A percentile compares a stretch with the other conserved stretches of the same genome.
phyloP scores from a whole-genome alignment of 2,888 invertebrate genomes.

The Petrolisthes manimaculis region DNA sequence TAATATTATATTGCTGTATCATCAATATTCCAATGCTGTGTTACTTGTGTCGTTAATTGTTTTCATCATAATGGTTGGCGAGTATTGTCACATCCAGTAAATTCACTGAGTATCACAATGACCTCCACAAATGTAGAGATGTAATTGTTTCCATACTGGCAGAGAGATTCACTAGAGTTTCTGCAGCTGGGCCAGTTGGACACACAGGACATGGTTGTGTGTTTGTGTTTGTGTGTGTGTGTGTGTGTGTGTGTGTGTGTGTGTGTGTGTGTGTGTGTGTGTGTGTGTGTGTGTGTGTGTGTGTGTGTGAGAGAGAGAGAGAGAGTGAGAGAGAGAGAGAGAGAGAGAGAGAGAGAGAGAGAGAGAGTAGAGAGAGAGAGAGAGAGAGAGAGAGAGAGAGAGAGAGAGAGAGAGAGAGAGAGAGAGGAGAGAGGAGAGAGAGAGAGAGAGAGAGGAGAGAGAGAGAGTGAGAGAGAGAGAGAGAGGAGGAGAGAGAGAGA shows the following conservation, averaged over 20 bases:
- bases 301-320: neutral
- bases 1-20: no score
- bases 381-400: neutral
- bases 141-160: no score
- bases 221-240: constrained; percentile 11
- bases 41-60: no score
- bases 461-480: neutral
- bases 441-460: neutral
- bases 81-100: no score
- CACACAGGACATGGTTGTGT: neutral
- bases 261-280: constrained; percentile 22
- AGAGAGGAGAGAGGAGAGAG: neutral
- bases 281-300: neutral
- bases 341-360: neutral
- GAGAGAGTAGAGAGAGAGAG: no score
- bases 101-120: no score
- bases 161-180: no score
- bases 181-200: no score
- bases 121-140: no score
- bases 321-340: neutral
- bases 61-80: no score
- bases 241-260: constrained; percentile 22
- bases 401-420: neutral
- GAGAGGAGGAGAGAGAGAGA: neutral
- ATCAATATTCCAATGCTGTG: no score